phyloP scores from a whole-genome alignment of 2,888 invertebrate species.

The Plebejus anna region DNA sequence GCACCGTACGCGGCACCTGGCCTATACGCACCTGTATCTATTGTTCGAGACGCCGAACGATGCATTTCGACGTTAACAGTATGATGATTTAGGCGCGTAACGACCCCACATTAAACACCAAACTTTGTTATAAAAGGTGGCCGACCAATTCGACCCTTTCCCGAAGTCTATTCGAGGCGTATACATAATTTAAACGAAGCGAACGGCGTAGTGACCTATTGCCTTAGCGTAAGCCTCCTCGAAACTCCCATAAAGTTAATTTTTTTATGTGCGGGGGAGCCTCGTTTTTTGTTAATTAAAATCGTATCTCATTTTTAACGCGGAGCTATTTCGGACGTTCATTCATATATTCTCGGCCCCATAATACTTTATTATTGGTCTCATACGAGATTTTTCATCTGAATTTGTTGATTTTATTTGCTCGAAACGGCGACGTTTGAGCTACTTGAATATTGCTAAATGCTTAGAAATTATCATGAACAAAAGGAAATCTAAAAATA shows the following conservation, averaged over 20 bases:
- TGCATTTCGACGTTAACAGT: slow-evolving; percentile 40
- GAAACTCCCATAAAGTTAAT: slow-evolving; percentile 51
- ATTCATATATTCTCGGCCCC: neutral
- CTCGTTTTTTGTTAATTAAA: slow-evolving; percentile 46
- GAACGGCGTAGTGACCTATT: slow-evolving; percentile 52
- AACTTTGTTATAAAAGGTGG: slow-evolving; percentile 28
- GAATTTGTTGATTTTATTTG: neutral
- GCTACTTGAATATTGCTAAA: neutral
- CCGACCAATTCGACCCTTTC: slow-evolving; percentile 27
- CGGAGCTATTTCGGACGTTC: neutral
- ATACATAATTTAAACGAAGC: slow-evolving; percentile 40
- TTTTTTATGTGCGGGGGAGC: slow-evolving; percentile 54
- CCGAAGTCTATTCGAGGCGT: slow-evolving; percentile 35
- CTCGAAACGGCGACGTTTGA: neutral
- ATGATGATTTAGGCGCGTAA: slow-evolving; percentile 35
- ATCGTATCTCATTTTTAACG: slow-evolving; percentile 24
- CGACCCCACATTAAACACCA: slow-evolving; percentile 34
- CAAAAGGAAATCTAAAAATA: neutral
- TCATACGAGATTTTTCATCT: neutral
- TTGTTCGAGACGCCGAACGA: slow-evolving; percentile 42
- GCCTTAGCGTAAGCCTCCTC: slow-evolving; percentile 46
- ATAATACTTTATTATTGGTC: neutral
- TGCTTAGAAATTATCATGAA: neutral
- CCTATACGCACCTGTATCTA: slow-evolving; percentile 50
- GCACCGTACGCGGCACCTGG: slow-evolving; percentile 40